Percentiles rank a stretch among this genome's conserved stretches.
Evolutionary conservation across 2,113 vertebrate genomes (phyloP).

Genomic region (Stomatorhinus ivindoensis): DNA sequence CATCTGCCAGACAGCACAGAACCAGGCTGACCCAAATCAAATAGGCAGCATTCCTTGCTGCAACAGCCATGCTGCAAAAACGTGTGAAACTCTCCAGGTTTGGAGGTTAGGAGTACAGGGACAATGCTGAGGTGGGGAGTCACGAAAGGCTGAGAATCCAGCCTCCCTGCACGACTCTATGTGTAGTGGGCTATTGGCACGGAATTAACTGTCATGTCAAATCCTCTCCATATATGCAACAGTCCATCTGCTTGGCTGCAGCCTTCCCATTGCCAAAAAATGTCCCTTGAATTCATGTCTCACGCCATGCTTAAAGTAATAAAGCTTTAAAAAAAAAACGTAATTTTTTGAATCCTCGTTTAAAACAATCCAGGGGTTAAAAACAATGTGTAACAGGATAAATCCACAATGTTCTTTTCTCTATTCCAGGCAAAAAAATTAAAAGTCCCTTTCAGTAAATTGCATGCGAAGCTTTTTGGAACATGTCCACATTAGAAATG

Average conservation of each 20-base stretch:
- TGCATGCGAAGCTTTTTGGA: not conserved
- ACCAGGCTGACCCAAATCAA: constrained; percentile 70
- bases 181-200: constrained; percentile 2
- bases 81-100: not conserved
- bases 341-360: not conserved
- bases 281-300: not conserved
- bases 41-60: constrained; percentile 54
- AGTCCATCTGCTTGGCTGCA: not conserved
- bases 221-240: constrained; percentile 12
- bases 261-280: not conserved
- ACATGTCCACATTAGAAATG: constrained; percentile 39
- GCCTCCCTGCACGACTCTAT: not conserved
- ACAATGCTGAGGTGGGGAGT: not conserved
- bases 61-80: constrained; percentile 36
- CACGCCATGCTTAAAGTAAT: not conserved
- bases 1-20: constrained; percentile 76
- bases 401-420: constrained; percentile 40
- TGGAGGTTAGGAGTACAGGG: not conserved
- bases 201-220: not conserved
- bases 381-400: not conserved
- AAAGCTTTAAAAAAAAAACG: not conserved
- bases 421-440: constrained; percentile 2
- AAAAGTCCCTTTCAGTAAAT: constrained; percentile 12
- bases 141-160: not conserved
- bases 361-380: constrained; percentile 17